A percentile compares a stretch with the other conserved stretches of the same genome.
These are phyloP conservation scores for Muntiacus reevesi DNA, from an alignment of 2,113 vertebrate species.

Conservation along the genomic window DNA sequence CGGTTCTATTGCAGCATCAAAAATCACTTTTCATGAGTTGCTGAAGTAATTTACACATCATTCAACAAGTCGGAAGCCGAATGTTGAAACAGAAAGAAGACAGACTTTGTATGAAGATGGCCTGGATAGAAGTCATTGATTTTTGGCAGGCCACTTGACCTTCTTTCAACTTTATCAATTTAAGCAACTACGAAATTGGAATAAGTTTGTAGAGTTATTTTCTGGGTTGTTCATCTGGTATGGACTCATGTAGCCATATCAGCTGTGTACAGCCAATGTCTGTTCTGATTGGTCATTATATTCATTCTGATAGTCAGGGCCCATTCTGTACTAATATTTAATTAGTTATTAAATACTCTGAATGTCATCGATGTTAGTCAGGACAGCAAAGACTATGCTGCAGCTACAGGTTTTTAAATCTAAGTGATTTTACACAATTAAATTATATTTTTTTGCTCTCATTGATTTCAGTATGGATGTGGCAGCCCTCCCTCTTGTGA, in stretches of 20 bases:
- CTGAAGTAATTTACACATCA: not conserved
- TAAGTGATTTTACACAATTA: not conserved
- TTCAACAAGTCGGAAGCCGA: not conserved
- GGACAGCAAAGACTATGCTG: not conserved
- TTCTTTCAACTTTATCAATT: not conserved
- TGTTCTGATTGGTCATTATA: not conserved
- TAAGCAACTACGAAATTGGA: not conserved
- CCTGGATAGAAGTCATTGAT: not conserved
- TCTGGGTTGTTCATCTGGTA: not conserved
- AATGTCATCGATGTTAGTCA: not conserved
- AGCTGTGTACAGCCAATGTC: not conserved
- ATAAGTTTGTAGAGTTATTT: not conserved
- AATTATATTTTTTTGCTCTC: not conserved
- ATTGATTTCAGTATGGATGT: not conserved
- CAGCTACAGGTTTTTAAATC: not conserved
- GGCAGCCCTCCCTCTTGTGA: not conserved
- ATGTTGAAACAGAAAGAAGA: not conserved
- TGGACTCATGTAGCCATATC: not conserved
- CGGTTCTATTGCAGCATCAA: not conserved
- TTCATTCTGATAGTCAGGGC: not conserved
- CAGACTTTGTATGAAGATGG: not conserved
- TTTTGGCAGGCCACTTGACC: not conserved
- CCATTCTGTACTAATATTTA: not conserved
- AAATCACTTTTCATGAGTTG: not conserved
- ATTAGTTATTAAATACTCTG: not conserved